Evolutionary conservation across 1,140 invertebrate species (phyloP).

Genomic region (Ceratina japonica): DNA sequence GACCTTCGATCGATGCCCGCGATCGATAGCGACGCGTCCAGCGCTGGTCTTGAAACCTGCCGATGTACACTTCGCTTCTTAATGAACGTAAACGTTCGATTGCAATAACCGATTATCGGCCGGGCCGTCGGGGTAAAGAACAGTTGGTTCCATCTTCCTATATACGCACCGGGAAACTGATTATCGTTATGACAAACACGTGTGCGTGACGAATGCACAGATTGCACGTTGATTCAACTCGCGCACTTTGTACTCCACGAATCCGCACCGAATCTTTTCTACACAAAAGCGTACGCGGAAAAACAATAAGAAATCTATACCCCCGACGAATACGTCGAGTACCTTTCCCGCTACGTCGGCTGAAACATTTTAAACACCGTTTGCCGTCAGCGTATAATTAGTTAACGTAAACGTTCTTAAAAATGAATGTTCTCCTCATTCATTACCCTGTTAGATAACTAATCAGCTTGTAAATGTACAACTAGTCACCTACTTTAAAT

Average conservation of each 20-base stretch:
- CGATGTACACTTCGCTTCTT: too few species aligned
- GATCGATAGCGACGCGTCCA: background rate
- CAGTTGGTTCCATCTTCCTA: background rate
- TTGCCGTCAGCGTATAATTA: too few species aligned
- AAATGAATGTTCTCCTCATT: too few species aligned
- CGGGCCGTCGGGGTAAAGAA: background rate
- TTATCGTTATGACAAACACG: slow-evolving; percentile 15
- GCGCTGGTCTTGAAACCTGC: too few species aligned
- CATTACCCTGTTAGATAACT: too few species aligned
- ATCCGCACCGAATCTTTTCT: background rate
- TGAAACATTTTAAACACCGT: too few species aligned
- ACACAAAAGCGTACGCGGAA: background rate
- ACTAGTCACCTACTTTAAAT: too few species aligned
- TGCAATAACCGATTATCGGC: background rate
- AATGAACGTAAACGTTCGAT: background rate
- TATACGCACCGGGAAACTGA: background rate
- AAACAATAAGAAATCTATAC: background rate
- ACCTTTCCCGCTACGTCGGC: too few species aligned
- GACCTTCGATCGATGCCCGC: background rate
- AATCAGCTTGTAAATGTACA: too few species aligned
- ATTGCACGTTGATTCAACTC: slow-evolving; percentile 23
- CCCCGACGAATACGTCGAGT: too few species aligned
- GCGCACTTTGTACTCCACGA: slow-evolving; percentile 35
- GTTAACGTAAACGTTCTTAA: too few species aligned
- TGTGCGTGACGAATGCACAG: slow-evolving; percentile 19